Percentiles rank a stretch among this genome's conserved stretches.
phyloP scores from a whole-genome alignment of 2,797 vertebrate genomes.

The Muscicapa comitata region DNA sequence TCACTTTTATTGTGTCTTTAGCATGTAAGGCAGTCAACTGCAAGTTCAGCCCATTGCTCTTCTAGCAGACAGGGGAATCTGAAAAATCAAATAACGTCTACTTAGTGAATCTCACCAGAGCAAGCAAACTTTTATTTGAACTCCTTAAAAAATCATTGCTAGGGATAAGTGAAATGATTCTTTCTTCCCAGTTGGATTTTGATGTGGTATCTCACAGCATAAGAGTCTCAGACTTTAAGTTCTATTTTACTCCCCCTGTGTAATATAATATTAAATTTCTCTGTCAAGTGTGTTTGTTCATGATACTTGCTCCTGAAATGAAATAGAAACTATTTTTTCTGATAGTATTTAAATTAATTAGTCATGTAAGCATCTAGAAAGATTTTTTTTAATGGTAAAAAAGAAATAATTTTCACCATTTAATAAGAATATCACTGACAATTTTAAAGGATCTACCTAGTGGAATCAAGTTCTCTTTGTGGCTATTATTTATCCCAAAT shows the following conservation, averaged over 20 bases:
- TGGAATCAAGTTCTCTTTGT: constrained; percentile 1
- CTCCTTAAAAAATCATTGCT: constrained; percentile 56
- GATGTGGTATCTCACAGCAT: not conserved
- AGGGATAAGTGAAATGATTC: constrained; percentile 59
- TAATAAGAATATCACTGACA: not conserved
- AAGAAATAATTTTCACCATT: not conserved
- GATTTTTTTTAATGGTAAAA: not conserved
- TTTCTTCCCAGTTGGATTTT: constrained; percentile 27
- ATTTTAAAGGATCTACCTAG: not conserved
- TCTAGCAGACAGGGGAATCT: constrained; percentile 37
- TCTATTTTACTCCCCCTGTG: not conserved
- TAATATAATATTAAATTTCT: constrained; percentile 1
- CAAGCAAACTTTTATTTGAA: constrained; percentile 72
- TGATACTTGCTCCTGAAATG: not conserved
- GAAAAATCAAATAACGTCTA: constrained; percentile 68
- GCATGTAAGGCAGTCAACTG: constrained; percentile 12
- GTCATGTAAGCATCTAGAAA: not conserved
- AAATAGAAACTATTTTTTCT: not conserved
- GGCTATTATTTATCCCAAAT: constrained; percentile 64
- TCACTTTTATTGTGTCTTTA: constrained; percentile 51
- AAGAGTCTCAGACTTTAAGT: not conserved
- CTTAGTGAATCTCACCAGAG: constrained; percentile 61
- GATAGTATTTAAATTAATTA: not conserved
- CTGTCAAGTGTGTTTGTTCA: not conserved
- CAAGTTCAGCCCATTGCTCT: constrained; percentile 44